A percentile compares a stretch with the other conserved stretches of the same genome.
phyloP scores from a whole-genome alignment of 2,797 vertebrate species.

The Chaenodraco wilsoni region DNA sequence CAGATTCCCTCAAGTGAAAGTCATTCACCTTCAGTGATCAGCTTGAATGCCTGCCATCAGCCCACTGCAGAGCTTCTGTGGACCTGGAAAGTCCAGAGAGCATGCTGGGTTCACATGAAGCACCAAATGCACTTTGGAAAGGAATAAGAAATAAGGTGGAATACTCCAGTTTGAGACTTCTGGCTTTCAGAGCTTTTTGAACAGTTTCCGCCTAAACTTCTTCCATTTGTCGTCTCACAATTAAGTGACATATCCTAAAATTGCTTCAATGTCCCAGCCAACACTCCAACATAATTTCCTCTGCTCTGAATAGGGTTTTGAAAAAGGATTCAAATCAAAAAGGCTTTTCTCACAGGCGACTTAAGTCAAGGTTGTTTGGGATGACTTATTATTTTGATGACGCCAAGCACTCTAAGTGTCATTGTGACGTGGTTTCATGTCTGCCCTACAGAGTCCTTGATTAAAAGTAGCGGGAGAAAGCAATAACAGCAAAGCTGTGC shows the following conservation, averaged over 20 bases:
- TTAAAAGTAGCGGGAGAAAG: constrained; percentile 67
- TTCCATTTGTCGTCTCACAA: constrained; percentile 34
- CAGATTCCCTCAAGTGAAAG: constrained; percentile 52
- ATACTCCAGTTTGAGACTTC: constrained; percentile 25
- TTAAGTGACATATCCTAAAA: constrained; percentile 19
- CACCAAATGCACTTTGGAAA: constrained; percentile 20
- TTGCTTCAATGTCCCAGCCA: constrained; percentile 8
- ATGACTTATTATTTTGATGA: constrained; percentile 66
- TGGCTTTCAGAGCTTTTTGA: constrained; percentile 29
- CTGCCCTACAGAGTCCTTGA: constrained; percentile 74
- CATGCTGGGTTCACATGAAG: constrained; percentile 5
- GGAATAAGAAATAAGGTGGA: constrained; percentile 12
- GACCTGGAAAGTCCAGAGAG: constrained; percentile 38
- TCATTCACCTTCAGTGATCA: constrained; percentile 63
- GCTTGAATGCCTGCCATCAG: constrained; percentile 56
- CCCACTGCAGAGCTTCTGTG: constrained; percentile 31
- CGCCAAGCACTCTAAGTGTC: constrained; percentile 44
- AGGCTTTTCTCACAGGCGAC: constrained; percentile 34
- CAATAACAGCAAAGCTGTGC: constrained; percentile 66
- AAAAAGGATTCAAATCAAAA: constrained; percentile 44
- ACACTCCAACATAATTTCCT: constrained; percentile 29
- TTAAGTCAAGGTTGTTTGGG: constrained; percentile 65
- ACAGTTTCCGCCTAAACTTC: constrained; percentile 35
- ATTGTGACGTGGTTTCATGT: constrained; percentile 52
- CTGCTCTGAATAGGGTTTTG: constrained; percentile 16